phyloP scores from a whole-genome alignment of 2,797 vertebrate species.

The Buphagus erythrorhynchus region DNA sequence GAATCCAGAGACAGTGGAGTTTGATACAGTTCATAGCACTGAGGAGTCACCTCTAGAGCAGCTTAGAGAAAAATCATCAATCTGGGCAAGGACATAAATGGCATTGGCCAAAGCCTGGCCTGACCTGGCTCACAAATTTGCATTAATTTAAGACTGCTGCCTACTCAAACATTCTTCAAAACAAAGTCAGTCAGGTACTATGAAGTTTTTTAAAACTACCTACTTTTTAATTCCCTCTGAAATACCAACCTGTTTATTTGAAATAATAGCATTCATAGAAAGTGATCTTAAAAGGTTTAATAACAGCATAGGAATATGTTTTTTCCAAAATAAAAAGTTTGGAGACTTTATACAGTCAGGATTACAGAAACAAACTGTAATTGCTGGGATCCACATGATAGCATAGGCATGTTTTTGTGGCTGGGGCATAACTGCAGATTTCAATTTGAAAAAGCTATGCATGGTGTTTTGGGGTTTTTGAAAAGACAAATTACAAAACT shows the following conservation, averaged over 20 bases:
- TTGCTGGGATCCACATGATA: constrained; percentile 26
- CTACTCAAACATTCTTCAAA: not conserved
- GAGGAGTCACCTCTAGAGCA: not conserved
- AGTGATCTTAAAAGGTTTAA: constrained; percentile 18
- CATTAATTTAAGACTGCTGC: not conserved
- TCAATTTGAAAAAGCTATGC: constrained; percentile 33
- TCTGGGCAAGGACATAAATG: not conserved
- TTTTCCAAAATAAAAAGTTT: constrained; percentile 28
- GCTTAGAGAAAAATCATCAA: not conserved
- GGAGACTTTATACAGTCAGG: constrained; percentile 1
- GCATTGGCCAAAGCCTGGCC: not conserved
- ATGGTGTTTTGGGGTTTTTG: constrained; percentile 41
- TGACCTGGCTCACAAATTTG: not conserved
- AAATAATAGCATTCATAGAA: constrained; percentile 27
- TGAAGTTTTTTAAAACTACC: not conserved
- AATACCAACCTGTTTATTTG: not conserved
- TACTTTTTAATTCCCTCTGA: not conserved
- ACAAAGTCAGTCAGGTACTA: not conserved
- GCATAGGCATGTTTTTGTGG: constrained; percentile 38
- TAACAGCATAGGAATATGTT: not conserved
- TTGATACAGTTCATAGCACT: not conserved
- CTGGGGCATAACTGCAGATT: constrained; percentile 23
- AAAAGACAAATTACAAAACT: constrained; percentile 46
- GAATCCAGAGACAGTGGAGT: not conserved
- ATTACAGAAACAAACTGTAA: constrained; percentile 34